Percentiles rank a stretch among this genome's conserved stretches.
Evolutionary conservation across 92 coral and sea anemone species (phyloP).

Genomic region (Zoanthus solanderi): DNA sequence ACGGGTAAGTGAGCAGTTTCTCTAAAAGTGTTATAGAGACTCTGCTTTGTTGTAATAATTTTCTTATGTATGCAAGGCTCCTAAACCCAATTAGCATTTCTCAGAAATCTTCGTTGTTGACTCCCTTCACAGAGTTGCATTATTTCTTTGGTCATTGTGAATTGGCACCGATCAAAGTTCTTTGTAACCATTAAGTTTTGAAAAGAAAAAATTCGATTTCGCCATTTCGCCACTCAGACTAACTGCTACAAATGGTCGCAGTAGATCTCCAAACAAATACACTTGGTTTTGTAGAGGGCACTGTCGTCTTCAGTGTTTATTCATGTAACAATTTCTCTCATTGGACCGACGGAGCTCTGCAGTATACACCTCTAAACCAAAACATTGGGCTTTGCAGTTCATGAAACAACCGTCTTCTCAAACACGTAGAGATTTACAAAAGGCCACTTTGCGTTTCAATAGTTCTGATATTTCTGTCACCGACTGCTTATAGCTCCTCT

Average conservation of each 20-base stretch:
- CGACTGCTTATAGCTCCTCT: conserved; percentile 89
- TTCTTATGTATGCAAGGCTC: no score
- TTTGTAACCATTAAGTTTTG: no score
- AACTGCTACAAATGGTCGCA: background rate
- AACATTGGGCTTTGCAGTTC: background rate
- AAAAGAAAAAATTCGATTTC: background rate
- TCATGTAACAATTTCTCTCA: background rate
- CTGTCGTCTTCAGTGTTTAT: background rate
- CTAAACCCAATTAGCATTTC: no score
- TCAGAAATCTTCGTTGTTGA: no score
- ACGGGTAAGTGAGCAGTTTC: no score
- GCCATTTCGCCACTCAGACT: background rate
- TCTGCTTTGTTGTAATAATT: no score
- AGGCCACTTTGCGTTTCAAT: conserved; percentile 75
- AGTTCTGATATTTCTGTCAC: conserved; percentile 87
- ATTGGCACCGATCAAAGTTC: no score
- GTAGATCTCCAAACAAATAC: background rate
- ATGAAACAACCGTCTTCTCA: conserved; percentile 28
- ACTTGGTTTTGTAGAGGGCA: background rate
- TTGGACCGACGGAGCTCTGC: background rate
- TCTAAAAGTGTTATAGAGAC: no score
- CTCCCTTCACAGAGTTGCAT: no score
- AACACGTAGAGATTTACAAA: conserved; percentile 80
- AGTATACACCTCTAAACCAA: background rate
- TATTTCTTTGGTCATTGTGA: no score